Base-by-base conservation (phyloP, 2,888 invertebrate genomes). In the Leucoptera coffeella region DNA sequence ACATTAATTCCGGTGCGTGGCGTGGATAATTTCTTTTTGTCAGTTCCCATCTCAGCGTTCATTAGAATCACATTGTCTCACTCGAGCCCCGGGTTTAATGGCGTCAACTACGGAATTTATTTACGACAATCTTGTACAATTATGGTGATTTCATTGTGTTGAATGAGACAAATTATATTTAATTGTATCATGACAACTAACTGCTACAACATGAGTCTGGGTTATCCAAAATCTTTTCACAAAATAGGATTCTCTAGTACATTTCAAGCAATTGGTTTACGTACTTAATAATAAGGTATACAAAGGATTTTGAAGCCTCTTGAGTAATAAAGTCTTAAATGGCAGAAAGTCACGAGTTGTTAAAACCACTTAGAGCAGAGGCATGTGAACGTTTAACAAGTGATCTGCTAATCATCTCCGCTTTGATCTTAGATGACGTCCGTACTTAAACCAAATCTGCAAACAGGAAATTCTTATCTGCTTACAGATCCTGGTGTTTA, bases 21-120 rank as follows among this genome's bases (percentile, higher is more conserved):
- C 69, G 65, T 62, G 64, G 62, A 67, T 67, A 65, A 67, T 67
- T 60, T 54, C 47, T 48, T 45, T 46, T 40, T 46, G 42, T 48
- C 47, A 45, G 26, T 23, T n/a, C n/a, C n/a, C n/a, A n/a, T 47
- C 49, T 50, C 52, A 37, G 41, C 46, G 39, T 57, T 62, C 59
- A 62, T 65, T 65, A 59, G 54, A 50, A 45, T 38, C 50, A 51
- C 53, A 53, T 57, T 57, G 53, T 62, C 52, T 57, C 52, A 46
- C 49, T 47, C 42, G 40, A 39, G 44, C 43, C 39, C 34, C 50
- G n/a, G n/a, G 55, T 60, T 50, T 58, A 55, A 59, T 53, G 47
- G 47, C 42, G 47, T 49, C 49, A 53, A 47, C 49, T 50, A 51
- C 46, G 43, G 49, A 51, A 55, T 51, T 51, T 50, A 55, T 14